These are phyloP conservation scores for Rousettus leschenaultii DNA, from an alignment of 2,113 vertebrate genomes.

Conservation along the genomic window DNA sequence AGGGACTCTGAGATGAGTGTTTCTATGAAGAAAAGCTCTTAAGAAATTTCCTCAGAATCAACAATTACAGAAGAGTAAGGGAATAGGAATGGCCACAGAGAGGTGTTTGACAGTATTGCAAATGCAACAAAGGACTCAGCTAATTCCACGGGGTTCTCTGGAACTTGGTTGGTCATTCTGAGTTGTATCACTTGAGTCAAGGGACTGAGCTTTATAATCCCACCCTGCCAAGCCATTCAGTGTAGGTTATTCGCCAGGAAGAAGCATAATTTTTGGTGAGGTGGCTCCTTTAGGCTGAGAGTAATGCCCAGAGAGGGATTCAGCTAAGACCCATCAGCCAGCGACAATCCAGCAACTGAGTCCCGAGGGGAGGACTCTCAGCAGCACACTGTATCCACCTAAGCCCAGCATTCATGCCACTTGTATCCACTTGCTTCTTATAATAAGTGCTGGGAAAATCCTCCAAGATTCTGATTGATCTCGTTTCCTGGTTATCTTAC, in stretches of 20 bases:
- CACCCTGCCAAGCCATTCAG: background rate
- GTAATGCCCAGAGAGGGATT: background rate
- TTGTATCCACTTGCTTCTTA: background rate
- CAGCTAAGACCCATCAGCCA: background rate
- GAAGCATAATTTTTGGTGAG: background rate
- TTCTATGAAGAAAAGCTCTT: background rate
- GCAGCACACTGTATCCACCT: background rate
- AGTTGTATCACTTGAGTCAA: background rate
- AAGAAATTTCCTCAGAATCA: background rate
- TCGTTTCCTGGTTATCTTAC: background rate
- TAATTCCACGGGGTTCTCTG: background rate
- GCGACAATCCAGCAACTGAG: background rate
- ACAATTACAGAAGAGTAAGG: background rate
- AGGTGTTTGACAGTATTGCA: background rate
- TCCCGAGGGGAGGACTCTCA: background rate
- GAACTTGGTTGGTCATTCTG: background rate
- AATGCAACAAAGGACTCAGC: background rate
- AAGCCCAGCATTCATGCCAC: background rate
- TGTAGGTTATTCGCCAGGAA: background rate
- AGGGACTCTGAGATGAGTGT: background rate
- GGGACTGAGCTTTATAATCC: background rate
- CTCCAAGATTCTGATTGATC: background rate
- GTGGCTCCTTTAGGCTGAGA: background rate
- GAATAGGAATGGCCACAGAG: background rate
- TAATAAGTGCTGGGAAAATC: background rate